phyloP scores from a whole-genome alignment of 30 jellyfish, hydroid and myxozoan genomes.

The Cassiopea xamachana region DNA sequence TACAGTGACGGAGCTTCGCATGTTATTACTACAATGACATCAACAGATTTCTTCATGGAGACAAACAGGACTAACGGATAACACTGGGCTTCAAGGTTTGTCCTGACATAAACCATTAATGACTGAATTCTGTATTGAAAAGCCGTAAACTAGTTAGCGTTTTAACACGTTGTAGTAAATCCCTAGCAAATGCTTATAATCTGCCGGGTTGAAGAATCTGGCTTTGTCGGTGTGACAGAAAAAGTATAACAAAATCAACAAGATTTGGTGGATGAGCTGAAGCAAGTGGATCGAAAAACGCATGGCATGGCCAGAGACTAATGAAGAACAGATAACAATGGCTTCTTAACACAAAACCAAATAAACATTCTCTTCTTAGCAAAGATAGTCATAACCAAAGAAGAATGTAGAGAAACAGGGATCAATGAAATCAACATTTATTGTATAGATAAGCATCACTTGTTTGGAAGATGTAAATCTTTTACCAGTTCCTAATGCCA shows the following conservation, averaged over 20 bases:
- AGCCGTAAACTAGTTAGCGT: not conserved
- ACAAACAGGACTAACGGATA: not conserved
- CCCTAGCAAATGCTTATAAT: constrained; percentile 15
- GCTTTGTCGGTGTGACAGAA: not conserved
- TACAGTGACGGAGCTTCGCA: not conserved
- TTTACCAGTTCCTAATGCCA: too few relatives aligned
- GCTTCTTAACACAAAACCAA: too few relatives aligned
- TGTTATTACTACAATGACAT: not conserved
- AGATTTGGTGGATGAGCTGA: not conserved
- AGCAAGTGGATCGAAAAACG: not conserved
- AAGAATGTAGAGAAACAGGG: too few relatives aligned
- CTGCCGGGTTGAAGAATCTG: not conserved
- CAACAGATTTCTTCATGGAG: not conserved
- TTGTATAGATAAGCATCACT: too few relatives aligned
- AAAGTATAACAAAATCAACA: not conserved
- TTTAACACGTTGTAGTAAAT: constrained; percentile 6
- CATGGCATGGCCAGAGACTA: too few relatives aligned
- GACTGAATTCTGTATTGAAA: not conserved
- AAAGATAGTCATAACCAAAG: too few relatives aligned
- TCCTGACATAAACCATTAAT: not conserved
- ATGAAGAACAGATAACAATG: too few relatives aligned
- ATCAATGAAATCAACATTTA: too few relatives aligned
- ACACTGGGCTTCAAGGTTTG: not conserved
- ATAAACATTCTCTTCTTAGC: too few relatives aligned
- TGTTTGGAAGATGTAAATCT: too few relatives aligned